A percentile compares a stretch with the other conserved stretches of the same genome.
Conservation (phyloP, 92 coral and sea anemone genomes). For the Pocillopora grandis region DNA sequence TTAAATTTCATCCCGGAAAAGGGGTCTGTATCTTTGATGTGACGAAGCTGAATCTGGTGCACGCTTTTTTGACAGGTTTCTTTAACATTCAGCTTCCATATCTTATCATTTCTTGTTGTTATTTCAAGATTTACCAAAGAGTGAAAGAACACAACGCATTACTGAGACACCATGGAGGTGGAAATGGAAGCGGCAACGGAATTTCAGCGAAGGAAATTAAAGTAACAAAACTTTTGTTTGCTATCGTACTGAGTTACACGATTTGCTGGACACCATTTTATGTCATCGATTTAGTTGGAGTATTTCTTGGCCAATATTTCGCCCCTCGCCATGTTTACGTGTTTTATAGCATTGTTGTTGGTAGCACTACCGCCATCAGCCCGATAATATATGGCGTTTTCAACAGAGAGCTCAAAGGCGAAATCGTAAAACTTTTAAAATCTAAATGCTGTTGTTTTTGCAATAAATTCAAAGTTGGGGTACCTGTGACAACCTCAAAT, state of each 20-base stretch:
- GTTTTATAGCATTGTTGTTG: background rate
- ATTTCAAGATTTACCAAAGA: constrained; percentile 2
- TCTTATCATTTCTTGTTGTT: constrained; percentile 12
- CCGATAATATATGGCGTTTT: constrained; percentile 26
- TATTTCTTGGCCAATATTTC: constrained; percentile 3
- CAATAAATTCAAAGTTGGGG: no score
- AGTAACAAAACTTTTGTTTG: constrained; percentile 12
- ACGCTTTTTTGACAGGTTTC: background rate
- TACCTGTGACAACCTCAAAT: no score
- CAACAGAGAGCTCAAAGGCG: constrained; percentile 16
- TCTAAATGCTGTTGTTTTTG: no score
- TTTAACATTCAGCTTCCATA: background rate
- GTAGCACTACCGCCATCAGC: constrained; percentile 15
- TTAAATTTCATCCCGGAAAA: constrained; percentile 23
- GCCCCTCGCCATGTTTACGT: constrained; percentile 28
- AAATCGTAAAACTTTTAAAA: background rate
- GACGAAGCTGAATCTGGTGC: background rate
- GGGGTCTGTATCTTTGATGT: constrained; percentile 22
- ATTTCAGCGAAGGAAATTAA: constrained; percentile 7
- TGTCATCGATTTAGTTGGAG: background rate
- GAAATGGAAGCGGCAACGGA: background rate
- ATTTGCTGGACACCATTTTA: constrained; percentile 13
- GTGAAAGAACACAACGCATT: constrained; percentile 8
- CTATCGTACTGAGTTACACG: constrained; percentile 5
- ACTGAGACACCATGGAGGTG: background rate